phyloP scores from a whole-genome alignment of 2,113 vertebrate species.

The Caloenas nicobarica region DNA sequence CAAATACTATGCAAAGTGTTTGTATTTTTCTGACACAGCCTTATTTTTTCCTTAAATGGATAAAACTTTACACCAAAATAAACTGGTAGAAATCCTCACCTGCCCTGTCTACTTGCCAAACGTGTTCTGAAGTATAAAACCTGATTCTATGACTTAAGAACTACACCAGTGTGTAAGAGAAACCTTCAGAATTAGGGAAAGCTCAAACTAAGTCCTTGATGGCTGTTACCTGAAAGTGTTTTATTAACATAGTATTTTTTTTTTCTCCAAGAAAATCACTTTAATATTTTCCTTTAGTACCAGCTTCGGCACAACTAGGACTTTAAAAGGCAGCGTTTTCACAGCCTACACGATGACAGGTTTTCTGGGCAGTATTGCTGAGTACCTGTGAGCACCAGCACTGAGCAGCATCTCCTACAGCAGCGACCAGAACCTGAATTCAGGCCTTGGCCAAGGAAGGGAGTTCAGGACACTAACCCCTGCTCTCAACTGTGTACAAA shows the following conservation, averaged over 20 bases:
- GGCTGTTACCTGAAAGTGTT: not conserved
- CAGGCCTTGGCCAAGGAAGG: not conserved
- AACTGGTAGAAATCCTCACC: not conserved
- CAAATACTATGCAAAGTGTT: constrained; percentile 48
- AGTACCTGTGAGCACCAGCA: too few relatives aligned
- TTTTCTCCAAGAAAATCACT: not conserved
- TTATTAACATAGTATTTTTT: not conserved
- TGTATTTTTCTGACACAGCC: constrained; percentile 28
- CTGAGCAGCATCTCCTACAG: not conserved
- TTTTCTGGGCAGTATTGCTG: not conserved
- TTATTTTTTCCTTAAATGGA: constrained; percentile 35
- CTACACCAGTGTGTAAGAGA: not conserved
- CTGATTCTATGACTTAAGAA: too few relatives aligned
- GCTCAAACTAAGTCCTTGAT: too few relatives aligned
- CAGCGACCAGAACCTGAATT: not conserved
- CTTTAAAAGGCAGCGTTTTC: not conserved
- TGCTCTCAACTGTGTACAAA: not conserved
- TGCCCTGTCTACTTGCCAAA: constrained; percentile 25
- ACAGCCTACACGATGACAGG: too few relatives aligned
- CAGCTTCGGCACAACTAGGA: not conserved
- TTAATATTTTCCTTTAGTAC: not conserved
- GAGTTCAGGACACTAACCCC: not conserved
- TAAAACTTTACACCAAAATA: constrained; percentile 47
- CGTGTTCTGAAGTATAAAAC: not conserved
- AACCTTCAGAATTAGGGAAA: not conserved